Percentiles rank a stretch among this genome's conserved stretches.
Conservation (phyloP, 2,113 vertebrate species). For the Todiramphus chloris region DNA sequence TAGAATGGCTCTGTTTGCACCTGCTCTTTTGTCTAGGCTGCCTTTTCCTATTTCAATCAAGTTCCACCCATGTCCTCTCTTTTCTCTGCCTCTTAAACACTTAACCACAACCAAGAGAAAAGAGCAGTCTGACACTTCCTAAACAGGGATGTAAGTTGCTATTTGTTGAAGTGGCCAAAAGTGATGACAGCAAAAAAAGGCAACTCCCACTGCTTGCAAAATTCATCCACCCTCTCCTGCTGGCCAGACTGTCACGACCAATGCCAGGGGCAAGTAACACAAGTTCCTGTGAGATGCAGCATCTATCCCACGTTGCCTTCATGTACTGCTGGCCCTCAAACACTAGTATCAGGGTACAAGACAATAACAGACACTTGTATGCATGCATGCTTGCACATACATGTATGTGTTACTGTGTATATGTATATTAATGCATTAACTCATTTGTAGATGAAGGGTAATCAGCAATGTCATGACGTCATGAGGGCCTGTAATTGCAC, state of each 20-base stretch:
- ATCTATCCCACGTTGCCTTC: neutral
- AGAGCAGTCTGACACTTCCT: neutral
- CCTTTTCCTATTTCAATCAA: conserved; percentile 62
- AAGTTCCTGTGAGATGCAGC: neutral
- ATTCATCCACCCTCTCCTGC: neutral
- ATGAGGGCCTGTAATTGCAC: conserved; percentile 68
- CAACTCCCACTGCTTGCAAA: neutral
- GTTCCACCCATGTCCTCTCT: neutral
- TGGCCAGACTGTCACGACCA: neutral
- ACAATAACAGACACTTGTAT: neutral
- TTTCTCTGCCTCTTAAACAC: neutral
- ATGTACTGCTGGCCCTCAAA: neutral
- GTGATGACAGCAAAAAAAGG: neutral
- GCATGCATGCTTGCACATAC: neutral
- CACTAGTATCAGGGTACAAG: conserved; percentile 31
- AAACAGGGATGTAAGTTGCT: neutral
- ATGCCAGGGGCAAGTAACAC: neutral
- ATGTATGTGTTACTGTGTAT: neutral
- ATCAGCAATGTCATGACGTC: conserved; percentile 72
- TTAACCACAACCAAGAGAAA: conserved; percentile 9
- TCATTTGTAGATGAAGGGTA: conserved; percentile 39
- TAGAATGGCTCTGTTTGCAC: conserved; percentile 43
- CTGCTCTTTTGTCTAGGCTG: conserved; percentile 51
- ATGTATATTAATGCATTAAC: conserved; percentile 28
- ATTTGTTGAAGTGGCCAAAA: neutral